These are phyloP conservation scores for Lasioglossum morio DNA, from an alignment of 2,888 invertebrate species.

Conservation along the genomic window DNA sequence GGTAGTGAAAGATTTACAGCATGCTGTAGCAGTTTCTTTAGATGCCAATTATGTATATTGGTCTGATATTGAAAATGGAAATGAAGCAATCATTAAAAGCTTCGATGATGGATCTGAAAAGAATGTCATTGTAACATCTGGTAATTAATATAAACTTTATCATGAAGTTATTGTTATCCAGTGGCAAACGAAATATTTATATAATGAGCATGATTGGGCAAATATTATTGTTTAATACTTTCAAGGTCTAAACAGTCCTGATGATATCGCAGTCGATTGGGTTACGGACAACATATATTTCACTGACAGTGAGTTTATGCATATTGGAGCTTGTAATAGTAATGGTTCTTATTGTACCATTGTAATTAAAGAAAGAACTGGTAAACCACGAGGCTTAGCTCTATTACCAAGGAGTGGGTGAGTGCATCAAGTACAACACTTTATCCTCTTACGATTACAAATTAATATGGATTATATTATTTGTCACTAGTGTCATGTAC, in stretches of 20 bases:
- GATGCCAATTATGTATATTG: slow-evolving; percentile 91
- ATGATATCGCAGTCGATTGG: slow-evolving; percentile 92
- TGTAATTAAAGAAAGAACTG: slow-evolving; percentile 87
- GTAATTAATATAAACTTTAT: slow-evolving; percentile 69
- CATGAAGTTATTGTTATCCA: background rate
- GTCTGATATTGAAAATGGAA: slow-evolving; percentile 90
- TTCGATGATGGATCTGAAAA: slow-evolving; percentile 87
- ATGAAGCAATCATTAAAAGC: slow-evolving; percentile 90
- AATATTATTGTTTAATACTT: background rate
- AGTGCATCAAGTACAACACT: slow-evolving; percentile 57
- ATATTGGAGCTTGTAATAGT: slow-evolving; percentile 91
- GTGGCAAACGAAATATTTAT: background rate
- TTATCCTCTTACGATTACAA: background rate
- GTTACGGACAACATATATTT: slow-evolving; percentile 93
- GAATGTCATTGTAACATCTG: slow-evolving; percentile 85
- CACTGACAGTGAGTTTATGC: slow-evolving; percentile 89
- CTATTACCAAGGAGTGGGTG: slow-evolving; percentile 90
- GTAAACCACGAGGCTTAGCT: slow-evolving; percentile 89
- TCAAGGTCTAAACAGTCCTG: slow-evolving; percentile 89
- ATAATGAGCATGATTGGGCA: background rate
- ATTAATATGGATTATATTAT: slow-evolving; percentile 1
- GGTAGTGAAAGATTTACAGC: slow-evolving; percentile 86
- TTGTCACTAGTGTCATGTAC: slow-evolving; percentile 89
- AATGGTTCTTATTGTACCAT: slow-evolving; percentile 89
- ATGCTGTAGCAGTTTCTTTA: slow-evolving; percentile 89